These are phyloP conservation scores for Ennomos quercinarius DNA, from an alignment of 2,888 invertebrate genomes.

Conservation along the genomic window DNA sequence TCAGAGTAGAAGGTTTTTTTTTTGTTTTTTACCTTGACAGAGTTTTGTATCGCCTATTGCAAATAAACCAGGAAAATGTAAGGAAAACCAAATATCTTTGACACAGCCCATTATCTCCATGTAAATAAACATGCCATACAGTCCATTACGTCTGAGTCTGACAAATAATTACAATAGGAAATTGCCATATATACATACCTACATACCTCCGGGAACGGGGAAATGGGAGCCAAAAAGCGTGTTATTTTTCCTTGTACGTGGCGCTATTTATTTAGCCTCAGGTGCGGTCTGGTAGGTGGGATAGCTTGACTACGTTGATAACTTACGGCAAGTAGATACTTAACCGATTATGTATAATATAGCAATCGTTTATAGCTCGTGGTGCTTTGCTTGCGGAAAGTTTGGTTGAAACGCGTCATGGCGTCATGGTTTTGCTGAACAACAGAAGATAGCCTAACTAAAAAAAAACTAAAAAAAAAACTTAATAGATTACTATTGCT, in stretches of 20 bases:
- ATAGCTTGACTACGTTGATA: slow-evolving; percentile 18
- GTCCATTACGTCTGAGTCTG: slow-evolving; percentile 27
- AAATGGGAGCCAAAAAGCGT: slow-evolving; percentile 31
- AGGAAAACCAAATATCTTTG: slow-evolving; percentile 10
- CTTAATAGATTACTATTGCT: no score
- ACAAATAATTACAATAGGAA: slow-evolving; percentile 42
- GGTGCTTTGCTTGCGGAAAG: no score
- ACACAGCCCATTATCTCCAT: slow-evolving; percentile 12
- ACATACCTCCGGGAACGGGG: slow-evolving; percentile 32
- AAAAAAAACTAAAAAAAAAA: no score
- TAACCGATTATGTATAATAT: no score
- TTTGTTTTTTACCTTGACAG: no score
- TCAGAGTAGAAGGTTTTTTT: no score
- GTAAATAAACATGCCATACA: slow-evolving; percentile 22
- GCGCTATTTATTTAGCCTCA: slow-evolving; percentile 41
- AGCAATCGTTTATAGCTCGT: no score
- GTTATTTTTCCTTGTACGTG: slow-evolving; percentile 41
- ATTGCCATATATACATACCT: slow-evolving; percentile 37
- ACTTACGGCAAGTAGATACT: not conserved
- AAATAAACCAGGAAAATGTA: not conserved
- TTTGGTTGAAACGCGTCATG: no score
- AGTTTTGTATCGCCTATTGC: no score
- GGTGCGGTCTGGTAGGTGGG: slow-evolving; percentile 30
- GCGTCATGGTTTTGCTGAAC: no score
- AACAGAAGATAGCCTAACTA: no score